Percentiles rank a stretch among this genome's conserved stretches.
Evolutionary conservation across 2,888 invertebrate species (phyloP).

Genomic region (Drosophila subsilvestris): DNA sequence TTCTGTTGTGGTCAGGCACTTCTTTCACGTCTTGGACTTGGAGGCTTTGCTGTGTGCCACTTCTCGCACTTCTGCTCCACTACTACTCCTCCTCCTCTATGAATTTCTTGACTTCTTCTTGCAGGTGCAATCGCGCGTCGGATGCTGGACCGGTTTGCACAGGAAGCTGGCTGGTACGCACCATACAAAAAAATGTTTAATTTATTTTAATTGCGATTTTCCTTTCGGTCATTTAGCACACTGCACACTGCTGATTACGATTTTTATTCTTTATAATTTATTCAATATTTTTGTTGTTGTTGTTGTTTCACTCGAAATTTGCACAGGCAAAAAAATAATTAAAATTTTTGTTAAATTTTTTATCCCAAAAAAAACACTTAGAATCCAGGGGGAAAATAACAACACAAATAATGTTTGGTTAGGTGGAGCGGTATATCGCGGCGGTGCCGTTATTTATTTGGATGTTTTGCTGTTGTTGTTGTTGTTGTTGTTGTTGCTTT

Average conservation of each 20-base stretch:
- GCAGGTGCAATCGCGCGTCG: constrained; percentile 66
- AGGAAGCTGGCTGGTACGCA: constrained; percentile 65
- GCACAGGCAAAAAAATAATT: not conserved
- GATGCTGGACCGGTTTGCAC: constrained; percentile 73
- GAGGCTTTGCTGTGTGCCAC: constrained; percentile 12
- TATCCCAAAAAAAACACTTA: not conserved
- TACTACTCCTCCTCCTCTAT: not conserved
- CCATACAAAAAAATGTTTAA: constrained; percentile 31
- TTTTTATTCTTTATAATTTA: constrained; percentile 12
- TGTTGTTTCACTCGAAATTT: not conserved
- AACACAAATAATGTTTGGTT: not conserved
- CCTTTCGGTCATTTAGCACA: constrained; percentile 6
- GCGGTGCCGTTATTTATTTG: constrained; percentile 1
- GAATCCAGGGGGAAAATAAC: not conserved
- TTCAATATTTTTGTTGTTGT: not conserved
- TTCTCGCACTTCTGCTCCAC: constrained; percentile 10
- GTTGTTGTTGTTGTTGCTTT: not conserved
- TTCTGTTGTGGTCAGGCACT: constrained; percentile 8
- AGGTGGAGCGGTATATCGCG: not conserved
- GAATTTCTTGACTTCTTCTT: constrained; percentile 15
- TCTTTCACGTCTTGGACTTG: constrained; percentile 12
- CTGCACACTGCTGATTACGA: not conserved
- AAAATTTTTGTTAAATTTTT: not conserved
- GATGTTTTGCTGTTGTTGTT: not conserved
- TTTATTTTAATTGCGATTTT: constrained; percentile 25